phyloP scores from a whole-genome alignment of 2,888 invertebrate genomes.

The Chalcis sispes region DNA sequence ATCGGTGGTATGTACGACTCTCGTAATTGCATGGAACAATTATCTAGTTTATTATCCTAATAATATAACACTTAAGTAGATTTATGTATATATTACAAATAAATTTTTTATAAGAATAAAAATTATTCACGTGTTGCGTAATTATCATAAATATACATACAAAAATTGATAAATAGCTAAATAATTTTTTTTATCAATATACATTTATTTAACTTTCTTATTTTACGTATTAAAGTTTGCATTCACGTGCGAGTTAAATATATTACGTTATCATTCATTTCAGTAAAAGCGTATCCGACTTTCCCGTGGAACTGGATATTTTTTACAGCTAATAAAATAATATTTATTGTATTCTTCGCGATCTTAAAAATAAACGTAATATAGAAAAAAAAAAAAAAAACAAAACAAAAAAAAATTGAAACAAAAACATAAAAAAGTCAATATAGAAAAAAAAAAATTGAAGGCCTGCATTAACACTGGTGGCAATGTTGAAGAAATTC shows the following conservation, averaged over 20 bases:
- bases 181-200: neutral
- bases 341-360: too few species aligned
- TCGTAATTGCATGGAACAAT: too few species aligned
- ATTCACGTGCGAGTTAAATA: neutral
- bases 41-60: too few species aligned
- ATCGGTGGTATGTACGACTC: too few species aligned
- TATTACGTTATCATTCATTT: neutral
- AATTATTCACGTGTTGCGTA: neutral
- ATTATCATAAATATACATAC: constrained; percentile 1
- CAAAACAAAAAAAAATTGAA: neutral
- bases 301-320: constrained; percentile 41
- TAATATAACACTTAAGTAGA: neutral
- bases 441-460: too few species aligned
- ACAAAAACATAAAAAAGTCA: too few species aligned
- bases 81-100: neutral
- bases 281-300: constrained; percentile 48
- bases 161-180: neutral
- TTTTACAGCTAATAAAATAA: constrained; percentile 24
- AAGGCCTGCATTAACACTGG: too few species aligned
- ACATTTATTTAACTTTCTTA: neutral
- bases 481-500: constrained; percentile 23
- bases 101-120: neutral
- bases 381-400: neutral
- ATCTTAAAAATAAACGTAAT: too few species aligned
- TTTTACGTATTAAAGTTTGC: constrained; percentile 4